Percentiles rank a stretch among this genome's conserved stretches.
phyloP scores from a whole-genome alignment of 2,888 invertebrate species.

The Odontocolon sp. region DNA sequence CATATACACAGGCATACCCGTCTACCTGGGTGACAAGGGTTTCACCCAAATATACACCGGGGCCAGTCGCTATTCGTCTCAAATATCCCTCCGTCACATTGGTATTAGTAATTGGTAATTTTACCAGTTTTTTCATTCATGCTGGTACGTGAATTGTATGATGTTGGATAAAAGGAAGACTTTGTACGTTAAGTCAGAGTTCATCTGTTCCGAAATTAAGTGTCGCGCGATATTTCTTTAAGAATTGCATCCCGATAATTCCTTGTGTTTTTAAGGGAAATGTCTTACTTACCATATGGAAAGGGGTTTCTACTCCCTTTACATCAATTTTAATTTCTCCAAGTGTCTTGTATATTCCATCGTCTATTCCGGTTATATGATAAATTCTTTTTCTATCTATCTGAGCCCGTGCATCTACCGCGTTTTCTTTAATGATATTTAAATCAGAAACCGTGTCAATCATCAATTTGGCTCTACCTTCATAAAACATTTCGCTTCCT shows the following conservation, averaged over 20 bases:
- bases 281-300: background rate
- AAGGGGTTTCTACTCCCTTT: background rate
- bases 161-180: background rate
- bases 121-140: background rate
- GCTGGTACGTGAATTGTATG: background rate
- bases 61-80: background rate
- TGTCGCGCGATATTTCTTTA: background rate
- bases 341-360: background rate
- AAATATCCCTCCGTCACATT: background rate
- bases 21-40: background rate
- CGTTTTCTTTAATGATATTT: background rate
- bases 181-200: background rate
- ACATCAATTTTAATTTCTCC: background rate
- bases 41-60: background rate
- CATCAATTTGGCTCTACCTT: background rate
- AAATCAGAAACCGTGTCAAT: background rate
- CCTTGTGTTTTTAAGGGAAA: background rate
- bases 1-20: background rate
- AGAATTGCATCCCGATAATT: background rate
- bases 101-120: background rate
- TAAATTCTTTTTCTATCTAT: background rate
- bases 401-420: background rate
- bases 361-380: constrained; percentile 12
- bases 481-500: background rate
- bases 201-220: background rate